Evolutionary conservation across 2,797 vertebrate genomes (phyloP).

Genomic region (Gallirallus australis): DNA sequence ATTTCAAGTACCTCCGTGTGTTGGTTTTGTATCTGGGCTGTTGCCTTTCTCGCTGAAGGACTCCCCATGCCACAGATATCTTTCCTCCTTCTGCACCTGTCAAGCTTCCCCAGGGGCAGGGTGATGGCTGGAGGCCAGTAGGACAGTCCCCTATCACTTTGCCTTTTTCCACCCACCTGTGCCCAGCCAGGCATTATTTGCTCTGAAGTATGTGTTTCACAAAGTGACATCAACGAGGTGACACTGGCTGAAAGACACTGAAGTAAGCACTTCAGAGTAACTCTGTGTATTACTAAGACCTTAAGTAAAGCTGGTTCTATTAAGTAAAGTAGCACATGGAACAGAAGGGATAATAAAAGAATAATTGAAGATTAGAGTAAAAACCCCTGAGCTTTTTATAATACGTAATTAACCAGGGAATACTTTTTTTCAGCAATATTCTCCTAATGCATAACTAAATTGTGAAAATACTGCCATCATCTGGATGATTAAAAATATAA

Average conservation of each 20-base stretch:
- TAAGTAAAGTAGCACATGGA: background rate
- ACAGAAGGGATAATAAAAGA: background rate
- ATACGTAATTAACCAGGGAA: background rate
- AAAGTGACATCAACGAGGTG: background rate
- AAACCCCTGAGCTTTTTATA: background rate
- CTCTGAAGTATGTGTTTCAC: background rate
- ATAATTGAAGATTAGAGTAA: background rate
- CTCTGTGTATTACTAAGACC: background rate
- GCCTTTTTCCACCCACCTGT: accelerated
- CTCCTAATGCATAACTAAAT: background rate
- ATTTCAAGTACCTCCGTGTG: background rate
- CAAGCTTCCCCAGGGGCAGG: background rate
- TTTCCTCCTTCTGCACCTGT: background rate
- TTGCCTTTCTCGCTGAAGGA: background rate
- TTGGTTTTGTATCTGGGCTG: background rate
- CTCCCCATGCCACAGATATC: background rate
- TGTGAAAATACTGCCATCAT: constrained; percentile 59
- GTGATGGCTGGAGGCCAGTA: background rate
- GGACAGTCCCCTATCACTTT: background rate
- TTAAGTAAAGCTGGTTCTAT: background rate
- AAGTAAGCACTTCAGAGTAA: background rate
- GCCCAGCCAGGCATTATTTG: background rate
- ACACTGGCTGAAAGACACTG: background rate
- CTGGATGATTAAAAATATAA: constrained; percentile 33
- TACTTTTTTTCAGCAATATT: background rate